Base-by-base conservation (phyloP, 2,888 invertebrate genomes). In the Eristalis intricaria region DNA sequence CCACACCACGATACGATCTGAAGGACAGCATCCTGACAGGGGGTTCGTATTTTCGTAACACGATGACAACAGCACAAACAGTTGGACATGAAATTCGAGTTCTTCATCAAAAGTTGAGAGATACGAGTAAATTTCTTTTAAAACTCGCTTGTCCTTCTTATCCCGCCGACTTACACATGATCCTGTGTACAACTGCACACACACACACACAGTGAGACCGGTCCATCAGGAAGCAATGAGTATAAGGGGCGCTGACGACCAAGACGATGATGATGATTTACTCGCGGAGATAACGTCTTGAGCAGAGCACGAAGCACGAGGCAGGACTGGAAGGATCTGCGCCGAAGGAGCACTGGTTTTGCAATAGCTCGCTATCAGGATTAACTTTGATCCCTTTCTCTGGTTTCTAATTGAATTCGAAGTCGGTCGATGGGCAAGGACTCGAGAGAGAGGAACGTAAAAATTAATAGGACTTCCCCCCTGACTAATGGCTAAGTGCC, bases 361-460 rank as follows among this genome's bases (percentile, higher is more conserved):
- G 81, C 85, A 78, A 68, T 81, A 70, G 81, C 82, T 81, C 56
- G 60, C 70, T 50, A 69, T 40, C 65, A 68, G 83, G 86, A 86
- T 86, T 86, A 86, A 70, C 86, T 78, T 75, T 86, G 86, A 86
- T 86, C 86, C 86, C 75, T 86, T 86, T 75, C 78, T 75, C 63
- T 86, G 86, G 75, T 82, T 71, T 75, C 86, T 83, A 86, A 86
- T 86, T 86, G 86, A 86, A 86, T 83, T 79, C 77, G 61, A 74
- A 82, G 77, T 82, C 77, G 35, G 69, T 74, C 13, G 23, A 69
- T 70, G 69, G 19, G 43, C n/a, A 26, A 26, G 78, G 32, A 71
- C 38, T 35, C 23, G 38, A 19, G 58, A n/a, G 32, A 40, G 43
- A 35, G 29, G 15, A 63, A 78, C 78, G 82, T 68, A 84, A 63